Evolutionary conservation across 2,888 invertebrate genomes (phyloP).

Genomic region (Lasioglossum leucozonium): DNA sequence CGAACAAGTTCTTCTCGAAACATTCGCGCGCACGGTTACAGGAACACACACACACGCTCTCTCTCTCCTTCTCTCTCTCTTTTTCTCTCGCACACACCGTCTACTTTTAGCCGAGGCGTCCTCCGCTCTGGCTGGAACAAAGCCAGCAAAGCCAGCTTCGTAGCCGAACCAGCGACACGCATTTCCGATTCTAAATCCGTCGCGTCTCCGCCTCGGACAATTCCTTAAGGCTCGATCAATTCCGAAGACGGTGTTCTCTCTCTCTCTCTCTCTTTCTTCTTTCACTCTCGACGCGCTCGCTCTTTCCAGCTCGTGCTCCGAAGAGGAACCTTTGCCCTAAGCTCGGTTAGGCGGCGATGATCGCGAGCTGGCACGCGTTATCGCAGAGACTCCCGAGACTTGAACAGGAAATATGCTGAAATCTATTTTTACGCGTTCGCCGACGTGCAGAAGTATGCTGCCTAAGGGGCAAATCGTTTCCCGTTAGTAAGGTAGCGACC

Average conservation of each 20-base stretch:
- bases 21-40: neutral
- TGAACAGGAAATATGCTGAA: conserved; percentile 45
- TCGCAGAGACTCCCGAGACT: conserved; percentile 20
- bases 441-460: conserved; percentile 29
- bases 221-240: conserved; percentile 58
- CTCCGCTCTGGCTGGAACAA: conserved; percentile 76
- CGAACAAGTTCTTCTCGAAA: conserved; percentile 8
- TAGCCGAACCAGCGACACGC: conserved; percentile 78
- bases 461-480: conserved; percentile 51
- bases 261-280: conserved; percentile 26
- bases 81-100: conserved; percentile 52
- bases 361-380: conserved; percentile 50
- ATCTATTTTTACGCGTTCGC: conserved; percentile 49
- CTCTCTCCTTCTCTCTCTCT: neutral
- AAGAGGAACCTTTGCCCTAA: neutral
- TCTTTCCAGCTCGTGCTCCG: neutral
- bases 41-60: neutral
- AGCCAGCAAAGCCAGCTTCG: conserved; percentile 70
- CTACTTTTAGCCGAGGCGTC: conserved; percentile 84
- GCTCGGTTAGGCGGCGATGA: conserved; percentile 2
- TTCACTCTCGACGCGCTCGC: conserved; percentile 11
- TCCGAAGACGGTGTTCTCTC: conserved; percentile 10
- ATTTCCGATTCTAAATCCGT: conserved; percentile 83
- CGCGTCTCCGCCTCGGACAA: conserved; percentile 61
- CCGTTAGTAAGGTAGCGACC: conserved; percentile 43